phyloP scores from a whole-genome alignment of 2,888 invertebrate species.

The Chironomus riparius region DNA sequence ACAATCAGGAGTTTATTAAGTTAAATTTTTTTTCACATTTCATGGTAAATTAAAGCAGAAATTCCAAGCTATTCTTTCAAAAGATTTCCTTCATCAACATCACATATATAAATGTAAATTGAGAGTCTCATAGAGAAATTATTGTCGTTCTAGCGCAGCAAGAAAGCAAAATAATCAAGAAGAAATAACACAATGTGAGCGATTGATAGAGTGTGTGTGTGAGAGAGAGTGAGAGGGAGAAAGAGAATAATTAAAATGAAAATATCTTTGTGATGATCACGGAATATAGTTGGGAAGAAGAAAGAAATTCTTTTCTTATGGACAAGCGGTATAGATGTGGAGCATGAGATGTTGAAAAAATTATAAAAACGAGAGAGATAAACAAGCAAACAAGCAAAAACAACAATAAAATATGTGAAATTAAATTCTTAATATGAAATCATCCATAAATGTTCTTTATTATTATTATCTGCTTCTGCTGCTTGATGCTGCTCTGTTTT shows the following conservation, averaged over 20 bases:
- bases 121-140: slow-evolving; percentile 1
- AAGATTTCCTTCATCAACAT: not conserved
- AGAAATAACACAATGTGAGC: not conserved
- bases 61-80: not conserved
- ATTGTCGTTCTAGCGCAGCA: slow-evolving; percentile 16
- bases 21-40: no score
- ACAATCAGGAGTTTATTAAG: no score
- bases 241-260: not conserved
- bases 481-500: no score
- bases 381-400: no score
- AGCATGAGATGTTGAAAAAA: not conserved
- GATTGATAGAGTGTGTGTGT: not conserved
- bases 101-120: not conserved
- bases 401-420: not conserved
- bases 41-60: not conserved
- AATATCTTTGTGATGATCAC: not conserved
- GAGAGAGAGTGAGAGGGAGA: no score
- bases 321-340: not conserved
- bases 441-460: not conserved
- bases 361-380: not conserved
- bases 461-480: not conserved
- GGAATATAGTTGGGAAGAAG: not conserved
- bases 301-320: no score
- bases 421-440: slow-evolving; percentile 19
- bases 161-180: not conserved